A percentile compares a stretch with the other conserved stretches of the same genome.
Evolutionary conservation across 2,888 invertebrate genomes (phyloP).

Genomic region (Perdita meconis): DNA sequence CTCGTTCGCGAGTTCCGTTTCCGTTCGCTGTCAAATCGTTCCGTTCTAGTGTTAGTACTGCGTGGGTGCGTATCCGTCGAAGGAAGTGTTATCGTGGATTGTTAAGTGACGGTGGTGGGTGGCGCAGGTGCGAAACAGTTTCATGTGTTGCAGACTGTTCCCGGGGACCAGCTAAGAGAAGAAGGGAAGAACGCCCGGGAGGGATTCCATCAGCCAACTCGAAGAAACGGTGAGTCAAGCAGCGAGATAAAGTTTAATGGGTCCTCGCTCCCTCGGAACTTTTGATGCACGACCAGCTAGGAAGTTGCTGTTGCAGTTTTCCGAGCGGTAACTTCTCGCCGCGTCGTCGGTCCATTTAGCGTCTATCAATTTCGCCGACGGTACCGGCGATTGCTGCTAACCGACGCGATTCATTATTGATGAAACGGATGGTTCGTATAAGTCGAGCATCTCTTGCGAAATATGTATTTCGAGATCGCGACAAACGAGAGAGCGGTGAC

Average conservation of each 20-base stretch:
- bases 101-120: slow-evolving; percentile 42
- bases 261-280: slow-evolving; percentile 44
- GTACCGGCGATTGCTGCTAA: background rate
- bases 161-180: slow-evolving; percentile 26
- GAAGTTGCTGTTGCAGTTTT: slow-evolving; percentile 31
- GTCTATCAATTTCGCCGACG: background rate
- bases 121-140: slow-evolving; percentile 55
- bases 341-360: slow-evolving; percentile 7
- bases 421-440: background rate
- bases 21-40: slow-evolving; percentile 9
- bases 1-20: slow-evolving; percentile 3
- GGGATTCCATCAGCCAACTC: slow-evolving; percentile 52
- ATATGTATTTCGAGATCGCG: too few relatives aligned
- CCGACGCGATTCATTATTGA: background rate
- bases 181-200: slow-evolving; percentile 25
- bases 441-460: too few relatives aligned
- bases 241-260: slow-evolving; percentile 65
- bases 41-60: slow-evolving; percentile 12
- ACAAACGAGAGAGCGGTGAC: too few relatives aligned
- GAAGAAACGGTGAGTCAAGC: slow-evolving; percentile 67
- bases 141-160: slow-evolving; percentile 45
- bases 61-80: background rate
- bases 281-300: slow-evolving; percentile 47
- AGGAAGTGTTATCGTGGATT: slow-evolving; percentile 24
- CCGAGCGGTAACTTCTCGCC: background rate